These are phyloP conservation scores for Lathamus discolor DNA, from an alignment of 2,113 vertebrate genomes.

Conservation along the genomic window DNA sequence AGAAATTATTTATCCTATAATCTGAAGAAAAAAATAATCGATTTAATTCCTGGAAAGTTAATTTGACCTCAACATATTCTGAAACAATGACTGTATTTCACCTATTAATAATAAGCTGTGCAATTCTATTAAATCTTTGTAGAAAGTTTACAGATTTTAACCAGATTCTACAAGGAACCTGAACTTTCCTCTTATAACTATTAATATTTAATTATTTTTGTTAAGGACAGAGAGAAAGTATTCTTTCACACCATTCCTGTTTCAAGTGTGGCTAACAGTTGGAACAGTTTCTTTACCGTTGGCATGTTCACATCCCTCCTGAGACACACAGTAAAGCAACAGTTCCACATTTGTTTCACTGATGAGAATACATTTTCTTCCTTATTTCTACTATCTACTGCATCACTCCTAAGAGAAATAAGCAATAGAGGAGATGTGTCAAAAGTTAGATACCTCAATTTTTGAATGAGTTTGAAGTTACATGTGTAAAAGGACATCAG, in stretches of 20 bases:
- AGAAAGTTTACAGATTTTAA: neutral
- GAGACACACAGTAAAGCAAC: neutral
- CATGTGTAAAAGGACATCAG: conserved; percentile 86
- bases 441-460: conserved; percentile 74
- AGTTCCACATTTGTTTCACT: neutral
- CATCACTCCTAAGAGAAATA: conserved; percentile 13
- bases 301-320: neutral
- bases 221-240: neutral
- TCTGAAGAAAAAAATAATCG: neutral
- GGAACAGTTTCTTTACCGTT: neutral
- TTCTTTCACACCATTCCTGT: neutral
- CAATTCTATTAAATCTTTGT: neutral
- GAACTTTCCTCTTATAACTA: neutral
- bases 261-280: neutral
- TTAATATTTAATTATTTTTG: neutral
- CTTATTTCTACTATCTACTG: neutral
- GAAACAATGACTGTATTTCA: neutral
- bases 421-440: conserved; percentile 19
- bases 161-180: neutral
- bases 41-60: neutral
- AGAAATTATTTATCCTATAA: neutral
- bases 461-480: conserved; percentile 76
- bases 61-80: neutral
- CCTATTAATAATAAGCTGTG: neutral
- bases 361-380: neutral